These are phyloP conservation scores for Dolichoris vasculosae DNA, from an alignment of 1,140 invertebrate species.

Conservation along the genomic window DNA sequence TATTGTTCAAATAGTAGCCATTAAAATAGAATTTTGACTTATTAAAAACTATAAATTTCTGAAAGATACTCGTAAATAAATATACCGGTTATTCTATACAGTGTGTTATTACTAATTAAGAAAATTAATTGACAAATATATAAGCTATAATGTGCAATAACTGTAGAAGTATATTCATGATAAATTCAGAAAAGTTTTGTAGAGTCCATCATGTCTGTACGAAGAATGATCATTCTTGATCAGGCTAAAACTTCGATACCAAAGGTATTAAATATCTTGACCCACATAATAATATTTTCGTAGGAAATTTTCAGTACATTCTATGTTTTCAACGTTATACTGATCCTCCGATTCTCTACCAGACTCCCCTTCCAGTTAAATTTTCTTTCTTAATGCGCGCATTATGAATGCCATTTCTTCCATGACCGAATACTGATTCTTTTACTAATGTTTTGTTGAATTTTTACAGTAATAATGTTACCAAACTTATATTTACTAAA, in stretches of 20 bases:
- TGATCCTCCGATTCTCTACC: neutral
- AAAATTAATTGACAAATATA: neutral
- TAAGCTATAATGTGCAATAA: neutral
- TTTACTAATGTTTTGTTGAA: neutral
- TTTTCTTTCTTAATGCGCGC: too few species aligned
- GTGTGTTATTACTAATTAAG: too few species aligned
- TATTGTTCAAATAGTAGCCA: too few species aligned
- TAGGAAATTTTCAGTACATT: neutral
- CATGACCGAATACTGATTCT: neutral
- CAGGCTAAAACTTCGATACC: neutral
- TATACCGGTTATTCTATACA: too few species aligned
- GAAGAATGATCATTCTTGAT: neutral
- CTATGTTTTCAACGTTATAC: neutral
- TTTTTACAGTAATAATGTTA: too few species aligned
- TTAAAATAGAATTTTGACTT: too few species aligned
- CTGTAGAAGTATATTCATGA: neutral
- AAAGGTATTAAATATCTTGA: conserved; percentile 16
- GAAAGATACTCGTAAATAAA: too few species aligned
- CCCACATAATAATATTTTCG: neutral
- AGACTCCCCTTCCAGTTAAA: neutral
- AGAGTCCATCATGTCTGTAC: neutral
- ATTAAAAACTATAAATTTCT: too few species aligned
- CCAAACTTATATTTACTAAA: too few species aligned
- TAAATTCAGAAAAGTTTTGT: conserved; percentile 8
- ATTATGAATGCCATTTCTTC: too few species aligned